Conservation (phyloP, 2,113 vertebrate species). For the Tragelaphus imberbis region DNA sequence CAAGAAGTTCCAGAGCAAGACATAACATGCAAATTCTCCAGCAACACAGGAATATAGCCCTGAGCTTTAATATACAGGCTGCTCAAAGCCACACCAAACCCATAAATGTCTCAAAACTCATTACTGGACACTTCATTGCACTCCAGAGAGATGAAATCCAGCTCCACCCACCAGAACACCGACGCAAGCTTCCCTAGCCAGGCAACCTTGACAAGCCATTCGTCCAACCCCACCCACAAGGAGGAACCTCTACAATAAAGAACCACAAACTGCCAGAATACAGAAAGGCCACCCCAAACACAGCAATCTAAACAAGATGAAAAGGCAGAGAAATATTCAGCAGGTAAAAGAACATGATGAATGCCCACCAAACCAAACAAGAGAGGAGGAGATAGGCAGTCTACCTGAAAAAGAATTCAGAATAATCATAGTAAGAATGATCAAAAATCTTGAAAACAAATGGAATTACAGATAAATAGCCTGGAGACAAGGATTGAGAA, state of each 20-base stretch:
- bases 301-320: neutral
- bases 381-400: neutral
- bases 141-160: neutral
- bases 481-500: neutral
- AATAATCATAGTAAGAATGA: neutral
- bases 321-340: neutral
- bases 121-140: neutral
- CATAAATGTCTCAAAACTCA: neutral
- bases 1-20: neutral
- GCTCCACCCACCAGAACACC: neutral
- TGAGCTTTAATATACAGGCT: neutral
- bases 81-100: neutral
- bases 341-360: neutral
- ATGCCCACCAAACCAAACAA: neutral
- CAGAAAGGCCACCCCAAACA: neutral
- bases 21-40: neutral
- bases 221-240: neutral
- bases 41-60: neutral
- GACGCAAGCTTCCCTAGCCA: neutral
- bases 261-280: neutral
- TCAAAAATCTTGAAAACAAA: neutral
- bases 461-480: neutral
- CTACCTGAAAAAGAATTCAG: neutral
- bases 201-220: neutral
- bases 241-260: neutral